Evolutionary conservation across 2,797 vertebrate species (phyloP).

Genomic region (Eulemur coronatus): DNA sequence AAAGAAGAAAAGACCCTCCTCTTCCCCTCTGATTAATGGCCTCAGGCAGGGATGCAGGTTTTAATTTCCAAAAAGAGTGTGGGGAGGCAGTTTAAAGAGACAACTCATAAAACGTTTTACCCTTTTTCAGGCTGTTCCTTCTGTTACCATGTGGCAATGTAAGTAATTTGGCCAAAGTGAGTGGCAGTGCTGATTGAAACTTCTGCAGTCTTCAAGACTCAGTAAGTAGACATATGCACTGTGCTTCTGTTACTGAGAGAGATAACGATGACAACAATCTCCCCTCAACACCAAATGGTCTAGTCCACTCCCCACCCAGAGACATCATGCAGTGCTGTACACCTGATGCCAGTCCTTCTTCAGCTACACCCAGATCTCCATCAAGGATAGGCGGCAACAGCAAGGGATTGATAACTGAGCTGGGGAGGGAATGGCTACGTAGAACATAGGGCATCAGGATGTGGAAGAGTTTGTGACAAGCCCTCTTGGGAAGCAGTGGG

Average conservation of each 20-base stretch:
- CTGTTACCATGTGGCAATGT: background rate
- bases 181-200: background rate
- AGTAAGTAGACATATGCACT: background rate
- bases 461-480: background rate
- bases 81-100: too few species aligned
- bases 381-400: too few species aligned
- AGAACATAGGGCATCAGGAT: background rate
- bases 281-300: background rate
- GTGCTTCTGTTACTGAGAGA: background rate
- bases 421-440: background rate
- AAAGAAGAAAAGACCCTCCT: too few species aligned
- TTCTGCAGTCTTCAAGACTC: background rate
- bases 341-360: background rate
- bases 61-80: too few species aligned
- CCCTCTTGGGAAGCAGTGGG: accelerated
- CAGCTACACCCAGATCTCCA: background rate
- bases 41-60: too few species aligned
- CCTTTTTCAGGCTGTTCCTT: too few species aligned
- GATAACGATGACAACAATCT: background rate
- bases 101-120: too few species aligned
- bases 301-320: background rate
- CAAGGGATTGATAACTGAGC: background rate
- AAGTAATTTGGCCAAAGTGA: background rate
- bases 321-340: accelerated
- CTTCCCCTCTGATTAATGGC: too few species aligned